These are phyloP conservation scores for Lineus longissimus DNA, from an alignment of 1,140 invertebrate species.

Conservation along the genomic window DNA sequence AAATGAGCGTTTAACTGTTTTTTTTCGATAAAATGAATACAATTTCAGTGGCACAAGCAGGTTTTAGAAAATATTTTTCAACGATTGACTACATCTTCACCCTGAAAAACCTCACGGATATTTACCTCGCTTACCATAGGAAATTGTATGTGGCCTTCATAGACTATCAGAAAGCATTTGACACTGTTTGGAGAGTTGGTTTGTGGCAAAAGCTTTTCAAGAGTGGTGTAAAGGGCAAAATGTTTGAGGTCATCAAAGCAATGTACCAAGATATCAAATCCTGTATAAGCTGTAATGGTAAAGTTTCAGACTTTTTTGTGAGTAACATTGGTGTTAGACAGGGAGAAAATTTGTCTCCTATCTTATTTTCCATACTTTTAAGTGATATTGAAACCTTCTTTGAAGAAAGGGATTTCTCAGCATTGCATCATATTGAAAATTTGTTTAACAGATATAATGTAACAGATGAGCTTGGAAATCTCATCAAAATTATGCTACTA, in stretches of 20 bases:
- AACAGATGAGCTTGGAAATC: too few relatives aligned
- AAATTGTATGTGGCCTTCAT: slow-evolving; percentile 16
- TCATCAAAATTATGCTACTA: too few relatives aligned
- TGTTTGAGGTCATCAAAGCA: slow-evolving; percentile 15
- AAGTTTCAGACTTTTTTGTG: slow-evolving; percentile 12
- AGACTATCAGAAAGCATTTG: slow-evolving; percentile 15
- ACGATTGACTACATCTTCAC: slow-evolving; percentile 18
- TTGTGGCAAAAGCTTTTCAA: slow-evolving; percentile 15
- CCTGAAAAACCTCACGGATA: slow-evolving; percentile 13
- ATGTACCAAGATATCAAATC: slow-evolving; percentile 18
- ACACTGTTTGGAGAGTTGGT: slow-evolving; percentile 3
- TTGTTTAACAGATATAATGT: too few relatives aligned
- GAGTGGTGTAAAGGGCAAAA: slow-evolving; percentile 15
- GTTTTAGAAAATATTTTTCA: slow-evolving; percentile 13
- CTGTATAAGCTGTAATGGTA: slow-evolving; percentile 11
- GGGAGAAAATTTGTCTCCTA: slow-evolving; percentile 23
- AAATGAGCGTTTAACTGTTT: slow-evolving; percentile 13
- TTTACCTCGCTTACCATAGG: slow-evolving; percentile 2
- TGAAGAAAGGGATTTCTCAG: too few relatives aligned
- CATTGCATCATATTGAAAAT: too few relatives aligned
- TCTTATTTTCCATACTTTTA: slow-evolving; percentile 19
- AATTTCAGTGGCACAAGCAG: not conserved
- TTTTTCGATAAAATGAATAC: slow-evolving; percentile 11
- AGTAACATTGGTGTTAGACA: slow-evolving; percentile 12
- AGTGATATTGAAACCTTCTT: slow-evolving; percentile 14